Conservation (phyloP, 2,113 vertebrate genomes). For the Cyprinus carpio region DNA sequence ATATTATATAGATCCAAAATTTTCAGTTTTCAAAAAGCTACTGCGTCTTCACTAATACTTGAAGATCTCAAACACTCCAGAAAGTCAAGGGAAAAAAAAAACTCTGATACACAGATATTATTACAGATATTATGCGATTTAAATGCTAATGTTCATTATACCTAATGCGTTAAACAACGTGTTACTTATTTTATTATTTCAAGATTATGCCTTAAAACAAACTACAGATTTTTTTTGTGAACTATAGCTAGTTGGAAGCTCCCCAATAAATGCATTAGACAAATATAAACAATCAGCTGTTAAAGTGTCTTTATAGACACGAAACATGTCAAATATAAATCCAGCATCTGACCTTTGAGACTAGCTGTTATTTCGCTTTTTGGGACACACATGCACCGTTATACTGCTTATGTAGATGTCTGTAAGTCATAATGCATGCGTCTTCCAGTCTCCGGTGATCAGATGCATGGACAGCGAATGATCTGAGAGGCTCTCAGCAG, state of each 20-base stretch:
- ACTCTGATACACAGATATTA: background rate
- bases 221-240: background rate
- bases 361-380: background rate
- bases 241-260: background rate
- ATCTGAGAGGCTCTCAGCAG: constrained; percentile 48
- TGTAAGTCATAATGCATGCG: constrained; percentile 4
- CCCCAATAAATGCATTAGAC: background rate
- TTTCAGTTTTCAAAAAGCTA: background rate
- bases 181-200: background rate
- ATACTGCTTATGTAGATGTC: background rate
- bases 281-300: background rate
- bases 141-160: background rate
- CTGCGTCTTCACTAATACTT: background rate
- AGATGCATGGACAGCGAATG: constrained; percentile 1
- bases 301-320: background rate
- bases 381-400: background rate
- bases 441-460: background rate
- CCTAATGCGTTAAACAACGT: background rate
- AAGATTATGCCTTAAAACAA: background rate
- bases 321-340: background rate
- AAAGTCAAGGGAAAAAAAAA: background rate
- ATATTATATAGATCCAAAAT: background rate
- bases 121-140: background rate
- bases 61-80: background rate
- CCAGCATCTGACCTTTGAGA: background rate